Evolutionary conservation across 2,113 vertebrate genomes (phyloP).

Genomic region (Gnathonemus longibarbis): DNA sequence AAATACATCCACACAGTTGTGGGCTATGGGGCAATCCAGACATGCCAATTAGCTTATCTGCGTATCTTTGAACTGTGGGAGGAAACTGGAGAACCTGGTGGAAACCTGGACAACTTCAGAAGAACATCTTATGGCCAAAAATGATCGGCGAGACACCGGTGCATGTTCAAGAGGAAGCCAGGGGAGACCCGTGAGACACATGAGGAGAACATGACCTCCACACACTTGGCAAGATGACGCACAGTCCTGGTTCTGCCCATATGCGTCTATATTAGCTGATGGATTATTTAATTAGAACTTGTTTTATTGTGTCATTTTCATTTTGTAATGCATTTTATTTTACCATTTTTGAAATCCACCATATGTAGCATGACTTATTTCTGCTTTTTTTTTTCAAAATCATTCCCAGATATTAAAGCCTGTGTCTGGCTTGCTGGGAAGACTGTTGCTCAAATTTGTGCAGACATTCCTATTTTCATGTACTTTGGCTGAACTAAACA

Average conservation of each 20-base stretch:
- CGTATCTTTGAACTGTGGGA: neutral
- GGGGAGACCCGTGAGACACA: neutral
- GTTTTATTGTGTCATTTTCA: neutral
- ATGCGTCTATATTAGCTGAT: neutral
- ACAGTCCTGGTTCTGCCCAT: neutral
- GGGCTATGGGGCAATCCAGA: neutral
- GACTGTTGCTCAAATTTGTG: neutral
- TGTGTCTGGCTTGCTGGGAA: neutral
- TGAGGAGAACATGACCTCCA: neutral
- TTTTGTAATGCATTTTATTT: neutral
- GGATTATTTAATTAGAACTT: neutral
- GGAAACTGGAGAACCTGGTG: neutral
- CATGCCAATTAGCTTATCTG: neutral
- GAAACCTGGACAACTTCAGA: neutral
- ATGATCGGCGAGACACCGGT: neutral
- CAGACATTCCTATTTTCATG: neutral
- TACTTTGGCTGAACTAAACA: neutral
- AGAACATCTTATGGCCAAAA: neutral
- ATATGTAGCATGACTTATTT: neutral
- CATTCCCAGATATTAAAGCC: neutral
- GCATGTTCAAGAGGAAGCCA: neutral
- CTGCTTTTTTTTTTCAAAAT: neutral
- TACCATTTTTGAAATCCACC: neutral
- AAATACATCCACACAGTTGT: neutral
- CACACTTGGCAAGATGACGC: neutral